Conservation (phyloP, 2,113 vertebrate genomes). For the Sula dactylatra region DNA sequence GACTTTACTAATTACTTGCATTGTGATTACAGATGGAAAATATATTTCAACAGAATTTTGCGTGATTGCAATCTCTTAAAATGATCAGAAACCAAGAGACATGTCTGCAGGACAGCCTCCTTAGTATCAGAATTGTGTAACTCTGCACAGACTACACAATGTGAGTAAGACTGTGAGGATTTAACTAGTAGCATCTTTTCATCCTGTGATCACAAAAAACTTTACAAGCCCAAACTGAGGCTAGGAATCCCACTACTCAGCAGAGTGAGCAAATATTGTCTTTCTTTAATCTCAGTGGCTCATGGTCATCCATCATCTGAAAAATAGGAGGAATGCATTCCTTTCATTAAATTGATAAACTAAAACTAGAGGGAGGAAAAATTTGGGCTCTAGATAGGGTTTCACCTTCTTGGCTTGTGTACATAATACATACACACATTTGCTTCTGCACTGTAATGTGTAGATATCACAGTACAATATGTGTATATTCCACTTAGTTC, state of each 20-base stretch:
- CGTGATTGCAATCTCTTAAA: neutral
- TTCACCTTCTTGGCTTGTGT: neutral
- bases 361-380: neutral
- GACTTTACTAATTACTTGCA: neutral
- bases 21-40: slow-evolving; percentile 4
- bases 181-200: neutral
- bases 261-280: neutral
- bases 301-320: neutral
- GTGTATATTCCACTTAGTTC: neutral
- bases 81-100: neutral
- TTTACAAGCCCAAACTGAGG: neutral
- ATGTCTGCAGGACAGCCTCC: neutral
- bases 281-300: neutral
- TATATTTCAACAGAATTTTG: neutral
- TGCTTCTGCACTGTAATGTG: neutral
- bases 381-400: neutral
- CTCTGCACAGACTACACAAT: neutral
- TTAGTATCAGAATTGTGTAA: neutral
- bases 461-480: neutral
- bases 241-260: neutral
- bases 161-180: neutral
- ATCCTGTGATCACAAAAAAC: neutral
- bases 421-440: rapidly evolving
- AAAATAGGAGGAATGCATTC: neutral
- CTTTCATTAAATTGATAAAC: neutral